Evolutionary conservation across 2,113 vertebrate genomes (phyloP).

Genomic region (Trematomus loennbergii): DNA sequence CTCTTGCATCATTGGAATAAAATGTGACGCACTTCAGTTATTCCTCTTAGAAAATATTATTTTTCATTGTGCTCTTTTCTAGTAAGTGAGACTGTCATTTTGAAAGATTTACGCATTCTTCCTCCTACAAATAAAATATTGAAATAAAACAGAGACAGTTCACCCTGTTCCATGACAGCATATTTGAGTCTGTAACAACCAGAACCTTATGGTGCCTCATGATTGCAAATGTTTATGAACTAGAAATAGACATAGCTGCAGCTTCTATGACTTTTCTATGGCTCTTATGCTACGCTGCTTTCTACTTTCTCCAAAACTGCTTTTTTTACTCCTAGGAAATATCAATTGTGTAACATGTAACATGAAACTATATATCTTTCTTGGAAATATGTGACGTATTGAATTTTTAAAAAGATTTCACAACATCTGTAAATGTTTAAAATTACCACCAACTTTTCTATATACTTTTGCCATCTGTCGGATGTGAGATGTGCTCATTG

Average conservation of each 20-base stretch:
- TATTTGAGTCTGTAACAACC: not conserved
- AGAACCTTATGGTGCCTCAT: not conserved
- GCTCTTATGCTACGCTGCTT: not conserved
- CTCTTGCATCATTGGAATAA: not conserved
- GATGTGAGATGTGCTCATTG: not conserved
- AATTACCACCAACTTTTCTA: no score
- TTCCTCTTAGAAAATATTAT: not conserved
- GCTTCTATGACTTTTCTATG: no score
- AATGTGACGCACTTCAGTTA: not conserved
- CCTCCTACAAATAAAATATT: not conserved
- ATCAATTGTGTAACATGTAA: not conserved
- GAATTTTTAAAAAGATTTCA: not conserved
- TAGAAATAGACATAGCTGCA: no score
- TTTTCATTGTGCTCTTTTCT: not conserved
- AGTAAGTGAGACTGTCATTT: not conserved
- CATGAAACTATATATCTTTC: not conserved
- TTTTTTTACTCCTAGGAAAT: not conserved
- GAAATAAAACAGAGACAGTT: no score
- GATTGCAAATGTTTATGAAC: not conserved
- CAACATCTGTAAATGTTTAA: no score
- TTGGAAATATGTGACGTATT: not conserved
- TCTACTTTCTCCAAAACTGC: no score
- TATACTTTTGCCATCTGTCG: not conserved
- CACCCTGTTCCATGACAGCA: no score
- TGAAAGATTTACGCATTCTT: not conserved